Base-by-base conservation (phyloP, 2,888 invertebrate species). In the Criorhina ranunculi region DNA sequence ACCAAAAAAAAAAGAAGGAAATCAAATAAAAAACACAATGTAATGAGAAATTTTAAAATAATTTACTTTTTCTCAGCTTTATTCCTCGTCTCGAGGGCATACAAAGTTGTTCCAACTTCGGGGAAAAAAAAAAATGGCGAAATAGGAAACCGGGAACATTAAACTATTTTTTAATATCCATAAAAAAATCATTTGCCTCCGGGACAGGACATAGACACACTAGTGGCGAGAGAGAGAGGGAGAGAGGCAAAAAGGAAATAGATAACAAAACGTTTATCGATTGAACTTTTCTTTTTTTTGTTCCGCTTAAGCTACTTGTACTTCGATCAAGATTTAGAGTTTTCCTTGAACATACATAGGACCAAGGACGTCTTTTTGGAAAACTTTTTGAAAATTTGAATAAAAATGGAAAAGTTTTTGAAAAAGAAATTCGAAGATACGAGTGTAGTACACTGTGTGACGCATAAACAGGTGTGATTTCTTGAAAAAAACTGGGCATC, bases 121-220 rank as follows among this genome's bases (percentile, higher is more conserved):
- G n/a, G n/a, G n/a, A 60, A 60, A 60, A 62, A 64, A 69, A 46
- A 57, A 40, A 59, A 59, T 9, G 6, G 31, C 19, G 8, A 37
- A 53, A 31, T 42, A 12, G 29, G 37, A 15, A 37, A 15, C 8
- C 5, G 15, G 9, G 33, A 59, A 53, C 53, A 70, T 60, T 70
- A 69, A 77, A 77, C 77, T 77, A 77, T 69, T 77, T 77, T 77
- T 77, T 77, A 77, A 77, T 77, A 77, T 77, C 77, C 51, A 77
- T 77, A 77, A 77, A 77, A 77, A 77, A 69, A 60, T 51, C 77
- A 77, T 77, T 77, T 77, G 76, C 59, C 76, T 35, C 59, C 59
- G 40, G 69, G 67, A 33, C n/a, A 51, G 46, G 40, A 31, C 42
- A 40, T 6, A 66, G 42, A 37, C 35, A n/a, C 9, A 0, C 4